A percentile compares a stretch with the other conserved stretches of the same genome.
phyloP scores from a whole-genome alignment of 1,140 invertebrate genomes.

The Manduca sexta region DNA sequence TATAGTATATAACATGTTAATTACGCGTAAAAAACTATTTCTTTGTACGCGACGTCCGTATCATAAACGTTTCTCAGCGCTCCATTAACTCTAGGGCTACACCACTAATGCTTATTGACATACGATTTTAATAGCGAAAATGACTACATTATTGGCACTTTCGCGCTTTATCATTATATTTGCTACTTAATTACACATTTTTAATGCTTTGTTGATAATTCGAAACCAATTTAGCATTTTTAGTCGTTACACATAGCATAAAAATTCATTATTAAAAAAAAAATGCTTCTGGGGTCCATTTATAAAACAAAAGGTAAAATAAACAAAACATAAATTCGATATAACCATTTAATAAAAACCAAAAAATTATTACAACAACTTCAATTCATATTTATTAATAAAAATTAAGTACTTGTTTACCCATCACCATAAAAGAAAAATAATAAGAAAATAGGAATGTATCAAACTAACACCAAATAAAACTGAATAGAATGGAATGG shows the following conservation, averaged over 20 bases:
- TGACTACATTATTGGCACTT: constrained; percentile 34
- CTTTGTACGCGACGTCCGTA: constrained; percentile 9
- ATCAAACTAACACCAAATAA: constrained; percentile 12
- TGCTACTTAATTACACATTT: neutral
- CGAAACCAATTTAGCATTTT: no score
- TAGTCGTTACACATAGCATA: no score
- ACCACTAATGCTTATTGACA: constrained; percentile 35
- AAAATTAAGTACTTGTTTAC: constrained; percentile 48
- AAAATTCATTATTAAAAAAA: no score
- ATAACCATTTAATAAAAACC: constrained; percentile 68
- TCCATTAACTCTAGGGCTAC: constrained; percentile 6
- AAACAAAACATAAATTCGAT: constrained; percentile 50
- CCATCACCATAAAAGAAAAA: constrained; percentile 41
- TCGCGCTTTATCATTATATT: constrained; percentile 15
- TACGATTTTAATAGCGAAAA: constrained; percentile 42
- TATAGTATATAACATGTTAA: constrained; percentile 39
- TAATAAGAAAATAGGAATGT: constrained; percentile 19
- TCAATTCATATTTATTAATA: constrained; percentile 32
- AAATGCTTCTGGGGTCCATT: no score
- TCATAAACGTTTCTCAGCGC: no score
- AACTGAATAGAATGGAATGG: constrained; percentile 3
- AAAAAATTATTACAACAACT: constrained; percentile 56
- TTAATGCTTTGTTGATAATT: constrained; percentile 18
- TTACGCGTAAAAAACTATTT: constrained; percentile 48
- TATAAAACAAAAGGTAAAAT: constrained; percentile 12